Conservation (phyloP, 2,797 vertebrate genomes). For the Lagorchestes hirsutus region DNA sequence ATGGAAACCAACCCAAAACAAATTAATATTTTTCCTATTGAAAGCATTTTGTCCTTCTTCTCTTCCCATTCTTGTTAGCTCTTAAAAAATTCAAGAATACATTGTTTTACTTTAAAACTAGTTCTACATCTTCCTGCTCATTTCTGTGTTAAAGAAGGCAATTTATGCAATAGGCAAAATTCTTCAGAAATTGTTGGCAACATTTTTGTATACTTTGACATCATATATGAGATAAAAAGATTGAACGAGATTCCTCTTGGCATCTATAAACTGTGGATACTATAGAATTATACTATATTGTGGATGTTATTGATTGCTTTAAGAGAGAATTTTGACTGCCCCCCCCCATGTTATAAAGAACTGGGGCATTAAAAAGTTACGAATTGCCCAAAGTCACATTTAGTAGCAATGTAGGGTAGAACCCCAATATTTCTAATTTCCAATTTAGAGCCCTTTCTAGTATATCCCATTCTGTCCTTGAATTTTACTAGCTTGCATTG, state of each 20-base stretch:
- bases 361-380: not conserved
- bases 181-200: constrained; percentile 26
- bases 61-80: not conserved
- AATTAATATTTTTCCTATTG: not conserved
- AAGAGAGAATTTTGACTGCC: not conserved
- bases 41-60: not conserved
- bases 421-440: not conserved
- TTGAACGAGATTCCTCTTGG: not conserved
- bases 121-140: not conserved
- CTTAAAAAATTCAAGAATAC: not conserved
- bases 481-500: not conserved
- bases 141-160: not conserved
- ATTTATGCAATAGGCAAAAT: constrained; percentile 52
- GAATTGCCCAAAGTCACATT: not conserved
- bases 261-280: not conserved
- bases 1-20: constrained; percentile 11
- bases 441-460: not conserved
- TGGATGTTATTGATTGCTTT: not conserved
- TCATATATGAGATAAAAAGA: not conserved
- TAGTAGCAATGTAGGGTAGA: not conserved
- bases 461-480: not conserved
- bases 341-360: not conserved
- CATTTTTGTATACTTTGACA: not conserved
- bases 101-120: constrained; percentile 56
- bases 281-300: not conserved